A percentile compares a stretch with the other conserved stretches of the same genome.
Evolutionary conservation across 2,113 vertebrate genomes (phyloP).

Genomic region (Ceratotherium simum): DNA sequence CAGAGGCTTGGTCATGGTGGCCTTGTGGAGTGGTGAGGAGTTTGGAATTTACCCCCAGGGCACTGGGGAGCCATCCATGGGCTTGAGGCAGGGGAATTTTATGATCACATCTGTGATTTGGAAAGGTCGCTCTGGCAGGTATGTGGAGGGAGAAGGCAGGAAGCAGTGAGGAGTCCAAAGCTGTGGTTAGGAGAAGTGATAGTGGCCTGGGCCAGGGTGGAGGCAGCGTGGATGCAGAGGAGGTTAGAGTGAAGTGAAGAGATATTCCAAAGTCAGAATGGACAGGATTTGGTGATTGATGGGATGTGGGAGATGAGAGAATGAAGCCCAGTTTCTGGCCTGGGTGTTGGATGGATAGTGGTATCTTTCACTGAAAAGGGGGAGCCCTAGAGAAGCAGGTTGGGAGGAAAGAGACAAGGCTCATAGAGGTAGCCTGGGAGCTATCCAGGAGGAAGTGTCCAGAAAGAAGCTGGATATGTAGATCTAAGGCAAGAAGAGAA

Average conservation of each 20-base stretch:
- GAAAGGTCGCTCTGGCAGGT: background rate
- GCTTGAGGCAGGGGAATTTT: background rate
- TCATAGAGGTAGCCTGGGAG: background rate
- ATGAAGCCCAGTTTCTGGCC: constrained; percentile 11
- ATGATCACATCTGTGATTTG: background rate
- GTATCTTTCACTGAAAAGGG: background rate
- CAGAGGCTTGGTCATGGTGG: background rate
- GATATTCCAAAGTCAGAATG: background rate
- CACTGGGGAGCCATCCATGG: background rate
- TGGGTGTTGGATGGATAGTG: background rate
- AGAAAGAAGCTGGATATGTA: background rate
- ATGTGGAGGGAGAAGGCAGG: background rate
- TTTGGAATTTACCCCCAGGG: constrained; percentile 13
- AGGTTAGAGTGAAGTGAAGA: background rate
- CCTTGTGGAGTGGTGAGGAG: background rate
- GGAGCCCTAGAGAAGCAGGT: background rate
- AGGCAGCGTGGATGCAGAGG: background rate
- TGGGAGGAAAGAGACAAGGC: background rate
- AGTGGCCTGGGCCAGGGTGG: background rate
- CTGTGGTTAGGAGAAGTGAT: background rate
- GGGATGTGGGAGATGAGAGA: background rate
- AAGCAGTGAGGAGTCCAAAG: background rate
- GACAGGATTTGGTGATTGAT: background rate
- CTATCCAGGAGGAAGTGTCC: background rate
- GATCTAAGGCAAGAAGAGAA: background rate